A percentile compares a stretch with the other conserved stretches of the same genome.
Conservation (phyloP, 2,113 vertebrate genomes). For the Garra rufa region DNA sequence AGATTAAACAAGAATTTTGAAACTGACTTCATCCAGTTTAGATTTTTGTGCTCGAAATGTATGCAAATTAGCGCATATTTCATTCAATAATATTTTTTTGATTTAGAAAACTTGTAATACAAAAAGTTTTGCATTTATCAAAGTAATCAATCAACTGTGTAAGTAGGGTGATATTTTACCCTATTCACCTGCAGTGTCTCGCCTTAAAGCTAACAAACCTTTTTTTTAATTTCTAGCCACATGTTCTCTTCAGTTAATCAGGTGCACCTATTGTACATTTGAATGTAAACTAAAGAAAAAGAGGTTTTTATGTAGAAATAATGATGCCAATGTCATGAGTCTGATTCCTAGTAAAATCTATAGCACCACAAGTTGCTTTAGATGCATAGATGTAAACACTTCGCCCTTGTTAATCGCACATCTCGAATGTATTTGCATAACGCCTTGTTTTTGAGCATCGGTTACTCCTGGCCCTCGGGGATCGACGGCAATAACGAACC, state of each 20-base stretch:
- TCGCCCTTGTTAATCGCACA: not conserved
- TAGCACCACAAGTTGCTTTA: not conserved
- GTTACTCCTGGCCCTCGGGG: slow-evolving; percentile 38
- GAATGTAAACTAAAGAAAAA: not conserved
- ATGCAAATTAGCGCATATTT: too few species aligned
- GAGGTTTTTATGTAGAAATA: not conserved
- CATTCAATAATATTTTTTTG: too few species aligned
- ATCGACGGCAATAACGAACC: slow-evolving; percentile 40
- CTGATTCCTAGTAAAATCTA: not conserved
- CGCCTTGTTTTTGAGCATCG: not conserved
- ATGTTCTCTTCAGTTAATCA: not conserved
- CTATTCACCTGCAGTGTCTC: too few species aligned
- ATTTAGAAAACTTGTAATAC: too few species aligned
- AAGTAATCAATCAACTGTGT: too few species aligned
- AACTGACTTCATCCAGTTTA: too few species aligned
- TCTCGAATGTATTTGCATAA: slow-evolving; percentile 29
- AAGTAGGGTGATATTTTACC: too few species aligned
- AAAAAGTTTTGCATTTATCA: too few species aligned
- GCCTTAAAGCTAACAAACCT: too few species aligned
- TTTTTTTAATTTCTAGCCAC: not conserved
- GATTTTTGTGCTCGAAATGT: too few species aligned
- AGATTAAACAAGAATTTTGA: too few species aligned
- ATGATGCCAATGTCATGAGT: not conserved
- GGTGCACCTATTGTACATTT: not conserved
- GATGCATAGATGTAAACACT: not conserved